Evolutionary conservation across 2,113 vertebrate genomes (phyloP).

Genomic region (Hiodon tergisus): DNA sequence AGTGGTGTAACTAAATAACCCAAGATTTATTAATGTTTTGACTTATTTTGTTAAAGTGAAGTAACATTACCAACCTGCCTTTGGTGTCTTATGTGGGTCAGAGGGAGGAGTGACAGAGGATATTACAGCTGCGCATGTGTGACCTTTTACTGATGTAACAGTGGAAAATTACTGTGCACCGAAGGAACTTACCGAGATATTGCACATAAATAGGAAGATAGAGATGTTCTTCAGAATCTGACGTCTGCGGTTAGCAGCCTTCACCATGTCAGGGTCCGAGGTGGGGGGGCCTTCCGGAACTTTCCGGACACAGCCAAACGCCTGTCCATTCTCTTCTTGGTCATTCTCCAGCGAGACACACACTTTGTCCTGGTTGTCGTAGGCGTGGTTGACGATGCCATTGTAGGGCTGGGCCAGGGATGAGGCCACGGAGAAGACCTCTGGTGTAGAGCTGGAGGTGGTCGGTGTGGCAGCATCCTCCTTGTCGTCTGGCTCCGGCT

Average conservation of each 20-base stretch:
- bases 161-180: no score
- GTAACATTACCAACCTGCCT: no score
- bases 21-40: no score
- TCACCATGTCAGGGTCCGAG: constrained; percentile 9
- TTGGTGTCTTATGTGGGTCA: no score
- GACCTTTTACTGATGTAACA: neutral
- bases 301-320: constrained; percentile 36
- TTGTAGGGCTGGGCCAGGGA: constrained; percentile 55
- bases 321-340: constrained; percentile 46
- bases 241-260: constrained; percentile 53
- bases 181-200: constrained; percentile 61
- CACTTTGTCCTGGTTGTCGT: constrained; percentile 33
- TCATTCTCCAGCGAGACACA: constrained; percentile 42
- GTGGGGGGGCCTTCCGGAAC: constrained; percentile 43
- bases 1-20: no score
- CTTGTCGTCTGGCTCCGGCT: constrained; percentile 49
- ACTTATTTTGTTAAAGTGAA: no score
- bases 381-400: constrained; percentile 64
- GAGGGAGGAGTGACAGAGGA: neutral
- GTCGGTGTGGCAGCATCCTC: constrained; percentile 49
- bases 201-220: constrained; percentile 81
- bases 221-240: constrained; percentile 80
- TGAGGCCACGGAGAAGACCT: constrained; percentile 71
- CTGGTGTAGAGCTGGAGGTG: constrained; percentile 30
- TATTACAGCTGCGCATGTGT: neutral